Base-by-base conservation (phyloP, 2,113 vertebrate genomes). In the Seriola dumerili region DNA sequence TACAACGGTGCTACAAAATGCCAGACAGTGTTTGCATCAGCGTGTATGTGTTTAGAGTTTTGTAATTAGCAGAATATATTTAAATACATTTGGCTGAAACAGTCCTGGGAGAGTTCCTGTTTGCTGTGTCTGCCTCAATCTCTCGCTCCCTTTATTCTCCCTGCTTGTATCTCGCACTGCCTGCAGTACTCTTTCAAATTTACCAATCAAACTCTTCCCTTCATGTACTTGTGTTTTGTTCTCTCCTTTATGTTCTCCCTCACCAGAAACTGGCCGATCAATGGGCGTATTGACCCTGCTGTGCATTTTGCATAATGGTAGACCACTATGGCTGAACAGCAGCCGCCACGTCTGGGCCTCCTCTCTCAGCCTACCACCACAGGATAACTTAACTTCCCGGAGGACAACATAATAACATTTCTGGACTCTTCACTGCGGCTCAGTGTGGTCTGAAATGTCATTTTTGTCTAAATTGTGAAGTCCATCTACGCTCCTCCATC, bases 51-150 rank as follows among this genome's bases (percentile, higher is more conserved):
- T 94, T 93, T 91, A 93, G 90, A 94, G 91, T 92, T 95, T 93
- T 94, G 94, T 95, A 95, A 95, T 95, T 94, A 94, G 91, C 93
- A 90, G 94, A 95, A 95, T 95, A 94, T 83, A 95, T 95, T 95
- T 95, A 93, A 95, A 95, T 94, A 95, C 93, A 95, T 94, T 93
- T 93, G 88, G 88, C 89, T 88, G 83, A 88, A 92, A 88, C 83
- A 88, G 88, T 91, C 94, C 91, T 90, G 88, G 84, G 94, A 93
- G 90, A 90, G 72, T 90, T 91, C 80, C 76, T 91, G 90, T 91
- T 91, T 92, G 88, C 91, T 75, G 81, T 83, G 88, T 92, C 88
- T 88, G 91, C 87, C 89, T 89, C 83, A 75, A 89, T 90, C 85
- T 90, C 81, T 82, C 32, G 50, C 80, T 87, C 50, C 86, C 82